Evolutionary conservation across 2,888 invertebrate genomes (phyloP).

Genomic region (Thera obeliscata): DNA sequence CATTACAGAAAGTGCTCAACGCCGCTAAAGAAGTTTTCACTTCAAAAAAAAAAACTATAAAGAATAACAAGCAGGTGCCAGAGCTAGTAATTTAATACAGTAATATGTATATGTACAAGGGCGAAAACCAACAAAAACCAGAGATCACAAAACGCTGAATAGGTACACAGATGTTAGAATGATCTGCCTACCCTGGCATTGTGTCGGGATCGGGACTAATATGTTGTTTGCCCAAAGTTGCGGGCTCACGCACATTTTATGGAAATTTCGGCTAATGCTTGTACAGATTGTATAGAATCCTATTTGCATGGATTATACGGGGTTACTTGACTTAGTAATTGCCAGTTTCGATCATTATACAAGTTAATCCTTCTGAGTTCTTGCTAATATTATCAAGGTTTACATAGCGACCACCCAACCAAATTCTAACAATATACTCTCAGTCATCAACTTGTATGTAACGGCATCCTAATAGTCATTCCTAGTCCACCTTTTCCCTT

Average conservation of each 20-base stretch:
- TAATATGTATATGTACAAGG: neutral
- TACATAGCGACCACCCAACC: neutral
- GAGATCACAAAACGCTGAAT: neutral
- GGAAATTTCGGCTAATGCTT: constrained; percentile 11
- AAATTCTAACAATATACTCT: neutral
- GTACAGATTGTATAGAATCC: constrained; percentile 12
- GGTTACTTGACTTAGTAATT: constrained; percentile 11
- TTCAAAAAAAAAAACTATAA: too few species aligned
- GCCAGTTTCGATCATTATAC: neutral
- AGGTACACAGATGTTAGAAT: neutral
- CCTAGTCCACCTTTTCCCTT: constrained; percentile 4
- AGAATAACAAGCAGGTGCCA: too few species aligned
- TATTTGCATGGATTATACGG: constrained; percentile 9
- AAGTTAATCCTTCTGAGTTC: neutral
- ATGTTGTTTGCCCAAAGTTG: constrained; percentile 9
- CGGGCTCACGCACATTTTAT: constrained; percentile 5
- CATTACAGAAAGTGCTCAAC: too few species aligned
- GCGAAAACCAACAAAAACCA: neutral
- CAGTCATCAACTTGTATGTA: neutral
- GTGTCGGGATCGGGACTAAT: constrained; percentile 3
- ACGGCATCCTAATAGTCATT: neutral
- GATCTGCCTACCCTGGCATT: constrained; percentile 1
- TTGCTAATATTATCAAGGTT: neutral
- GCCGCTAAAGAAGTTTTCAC: too few species aligned
- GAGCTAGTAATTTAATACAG: too few species aligned